Evolutionary conservation across 2,888 invertebrate species (phyloP), one percentile per base, ranked within the genome.

Genomic region (Odontocolon sp.): DNA sequence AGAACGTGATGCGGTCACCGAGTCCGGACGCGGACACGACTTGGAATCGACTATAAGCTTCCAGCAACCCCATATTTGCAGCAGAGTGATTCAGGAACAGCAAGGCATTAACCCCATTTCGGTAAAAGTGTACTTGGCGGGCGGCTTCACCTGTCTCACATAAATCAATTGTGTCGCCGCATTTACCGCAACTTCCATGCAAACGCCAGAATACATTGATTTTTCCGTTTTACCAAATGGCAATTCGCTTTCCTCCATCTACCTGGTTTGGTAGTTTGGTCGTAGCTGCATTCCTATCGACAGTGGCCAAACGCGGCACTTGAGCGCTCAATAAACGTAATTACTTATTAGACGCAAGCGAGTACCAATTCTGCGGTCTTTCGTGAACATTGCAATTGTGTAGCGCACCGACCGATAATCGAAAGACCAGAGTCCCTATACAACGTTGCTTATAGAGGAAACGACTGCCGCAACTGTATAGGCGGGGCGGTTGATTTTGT

Each of bases 101-200:
- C 21, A 54, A 69, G 64, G 70, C 77, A 76, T 81, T 79, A 80
- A 82, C 82, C 80, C 78, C 78, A 73, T 77, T 82, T 75, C 73
- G 77, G 67, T 75, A 79, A 81, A 83, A 81, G 78, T 78, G 40
- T 79, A 71, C 80, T 77, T 74, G 67, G 38, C 31, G 52, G 59
- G 67, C 59, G 45, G 57, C 52, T 67, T 36, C 78, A 80, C 72
- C 74, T 83, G 83, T 81, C 80, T 57, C 77, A 78, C 77, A 81
- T 82, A 84, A 85, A 84, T 85, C 83, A 83, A 82, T 85, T 82
- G 81, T 78, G 42, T 67, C 16, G 18, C 21, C 31, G 11, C 31
- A 23, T 59, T 16, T 45, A 78, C 75, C 64, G 11, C 18, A 63
- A 57, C 52, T 42, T 72, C 64, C 70, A 77, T 80, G 59, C 33